Evolutionary conservation across 1,140 invertebrate species (phyloP), one percentile per base, ranked within the genome.

Genomic region (Coboldia fuscipes): DNA sequence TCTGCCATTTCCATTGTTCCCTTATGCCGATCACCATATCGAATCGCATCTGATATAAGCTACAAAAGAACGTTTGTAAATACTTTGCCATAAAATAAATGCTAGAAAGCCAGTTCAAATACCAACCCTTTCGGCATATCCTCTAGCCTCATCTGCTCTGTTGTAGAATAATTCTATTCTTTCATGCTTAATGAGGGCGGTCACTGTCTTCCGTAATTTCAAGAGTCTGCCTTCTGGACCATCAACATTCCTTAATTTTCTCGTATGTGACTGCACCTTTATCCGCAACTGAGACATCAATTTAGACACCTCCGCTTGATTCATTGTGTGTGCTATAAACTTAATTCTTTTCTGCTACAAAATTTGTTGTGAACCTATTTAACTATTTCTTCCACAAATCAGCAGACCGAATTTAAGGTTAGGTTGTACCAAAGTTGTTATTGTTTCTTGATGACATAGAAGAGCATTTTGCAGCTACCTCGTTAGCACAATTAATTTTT

Each of bases 1-100:
- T 83, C 70, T 14, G 85, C 85, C 50, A 78, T 58, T 43, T 89
- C 79, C 85, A 94, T 92, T 7, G 82, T 92, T 35, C 70, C 63
- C 48, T 66, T 68, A 45, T 92, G 72, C 21, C 64, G 63, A 48
- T 88, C 81, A 9, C 89, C 88, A 70, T 89, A 60, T 9, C 73
- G 65, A 22, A 90, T 72, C 13, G 86, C 86, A 57, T 89, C 78
- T 4, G 75, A 77, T 50, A 94, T 89, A 15, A 94, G 60, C 84
- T 89, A 50, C n/a, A 68, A n/a, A n/a, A n/a, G n/a, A n/a, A n/a
- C n/a, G n/a, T n/a, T n/a, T n/a, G n/a, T n/a, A n/a, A n/a, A n/a
- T n/a, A 7, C 22, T 23, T 7, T 6, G 22, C 12, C 12, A 23
- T 23, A 12, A 23, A 23, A 7, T 23, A 23, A 12, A 6, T 7